Base-by-base conservation (phyloP, 2,888 invertebrate genomes). In the Dynastes tityus region DNA sequence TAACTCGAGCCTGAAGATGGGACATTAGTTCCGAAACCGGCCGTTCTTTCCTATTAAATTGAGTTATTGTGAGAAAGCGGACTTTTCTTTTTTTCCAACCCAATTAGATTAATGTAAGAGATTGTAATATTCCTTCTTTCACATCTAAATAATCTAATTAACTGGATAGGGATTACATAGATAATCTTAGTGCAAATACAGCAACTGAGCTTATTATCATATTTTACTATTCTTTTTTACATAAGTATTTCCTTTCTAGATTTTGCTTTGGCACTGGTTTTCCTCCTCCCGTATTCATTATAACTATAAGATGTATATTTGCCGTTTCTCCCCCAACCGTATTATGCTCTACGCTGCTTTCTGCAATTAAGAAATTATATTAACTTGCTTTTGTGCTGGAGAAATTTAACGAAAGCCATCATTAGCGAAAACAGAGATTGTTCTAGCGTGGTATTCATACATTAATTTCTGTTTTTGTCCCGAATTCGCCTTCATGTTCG, bases 301-400 rank as follows among this genome's bases (percentile, higher is more conserved):
- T 63, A 63, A 8, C 16, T 55, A 55, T 55, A 55, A 22, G 8
- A 32, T 9, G 32, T 29, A 63, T 4, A 32, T 63, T 37, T 29
- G 11, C 13, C 11, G 32, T 63, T 63, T 27, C 8, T 9, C 4
- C 32, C 61, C 4, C 27, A 32, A 37, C 32, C 29, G 13, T 29
- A 63, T 63, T 63, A 32, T 32, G 32, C 13, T 29, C n/a, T 63
- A n/a, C 29, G 13, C 32, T 63, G 63, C 29, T 63, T 32, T 29
- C 27, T 63, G 27, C 63, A 63, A 63, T 63, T 63, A 63, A 11
- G 32, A 55, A 55, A 55, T 29, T 29, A 13, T 63, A 63, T 55
- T 55, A 63, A 32, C 29, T 1, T 63, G 63, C n/a, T 29, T 63
- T 55, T 22, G 55, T 6, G n/a, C 55, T 63, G 63, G 22, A 29